Conservation (phyloP, 2,888 invertebrate species). For the Polyommatus iphigenia region DNA sequence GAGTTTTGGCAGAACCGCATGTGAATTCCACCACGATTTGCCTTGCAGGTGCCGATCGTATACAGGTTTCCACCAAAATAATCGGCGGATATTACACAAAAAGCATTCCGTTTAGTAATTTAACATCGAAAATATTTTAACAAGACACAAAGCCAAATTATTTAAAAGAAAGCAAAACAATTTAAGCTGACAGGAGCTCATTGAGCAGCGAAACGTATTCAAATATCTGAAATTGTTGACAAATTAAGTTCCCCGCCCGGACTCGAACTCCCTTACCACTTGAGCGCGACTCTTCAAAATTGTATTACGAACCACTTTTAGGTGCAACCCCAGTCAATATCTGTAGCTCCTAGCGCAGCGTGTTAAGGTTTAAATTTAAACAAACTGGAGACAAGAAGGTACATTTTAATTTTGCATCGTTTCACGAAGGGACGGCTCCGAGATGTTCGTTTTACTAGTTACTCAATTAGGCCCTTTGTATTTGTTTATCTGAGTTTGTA, state of each 20-base stretch:
- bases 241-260: conserved; percentile 77
- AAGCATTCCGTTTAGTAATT: conserved; percentile 35
- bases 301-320: conserved; percentile 49
- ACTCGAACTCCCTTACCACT: conserved; percentile 76
- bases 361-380: conserved; percentile 46
- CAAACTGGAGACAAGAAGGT: conserved; percentile 35
- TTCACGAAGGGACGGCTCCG: conserved; percentile 71
- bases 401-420: conserved; percentile 50
- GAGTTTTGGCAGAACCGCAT: conserved; percentile 28
- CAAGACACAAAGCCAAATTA: conserved; percentile 50
- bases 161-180: conserved; percentile 71
- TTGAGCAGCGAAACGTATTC: conserved; percentile 78
- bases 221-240: conserved; percentile 81
- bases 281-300: conserved; percentile 71
- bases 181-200: conserved; percentile 77
- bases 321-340: conserved; percentile 33
- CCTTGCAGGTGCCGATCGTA: background rate
- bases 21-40: conserved; percentile 26
- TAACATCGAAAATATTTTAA: conserved; percentile 41
- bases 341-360: conserved; percentile 38
- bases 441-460: conserved; percentile 79
- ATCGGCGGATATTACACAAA: conserved; percentile 16
- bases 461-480: conserved; percentile 82
- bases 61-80: conserved; percentile 4
- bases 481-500: conserved; percentile 81